phyloP scores from a whole-genome alignment of 1,140 invertebrate species.

The Cyphomyrmex costatus region DNA sequence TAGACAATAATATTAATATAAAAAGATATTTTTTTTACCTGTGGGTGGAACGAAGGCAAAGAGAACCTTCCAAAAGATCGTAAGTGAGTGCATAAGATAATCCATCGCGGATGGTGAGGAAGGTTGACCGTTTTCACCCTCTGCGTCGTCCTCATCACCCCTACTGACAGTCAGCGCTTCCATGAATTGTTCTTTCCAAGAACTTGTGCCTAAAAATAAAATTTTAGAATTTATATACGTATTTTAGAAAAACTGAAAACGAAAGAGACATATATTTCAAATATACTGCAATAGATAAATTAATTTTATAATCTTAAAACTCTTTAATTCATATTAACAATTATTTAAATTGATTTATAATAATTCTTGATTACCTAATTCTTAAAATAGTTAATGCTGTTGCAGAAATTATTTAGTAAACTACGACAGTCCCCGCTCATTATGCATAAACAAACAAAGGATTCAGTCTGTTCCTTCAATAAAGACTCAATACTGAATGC shows the following conservation, averaged over 20 bases:
- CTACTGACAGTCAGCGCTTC: constrained; percentile 98
- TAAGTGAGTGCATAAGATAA: constrained; percentile 98
- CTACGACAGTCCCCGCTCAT: background rate
- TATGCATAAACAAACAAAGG: background rate
- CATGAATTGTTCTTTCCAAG: constrained; percentile 99
- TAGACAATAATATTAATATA: background rate
- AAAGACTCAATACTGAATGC: background rate
- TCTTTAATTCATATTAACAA: background rate
- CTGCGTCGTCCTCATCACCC: constrained; percentile 89
- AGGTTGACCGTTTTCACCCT: constrained; percentile 88
- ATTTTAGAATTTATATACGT: constrained; percentile 8
- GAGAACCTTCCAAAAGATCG: constrained; percentile 98
- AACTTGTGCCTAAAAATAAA: constrained; percentile 91
- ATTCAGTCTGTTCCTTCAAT: background rate
- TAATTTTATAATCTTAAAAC: background rate
- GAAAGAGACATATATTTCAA: background rate
- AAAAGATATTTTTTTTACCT: constrained; percentile 88
- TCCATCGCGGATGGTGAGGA: constrained; percentile 93
- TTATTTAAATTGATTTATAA: background rate
- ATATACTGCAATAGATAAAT: background rate
- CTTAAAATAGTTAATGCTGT: background rate
- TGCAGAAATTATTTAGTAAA: background rate
- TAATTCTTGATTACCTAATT: background rate
- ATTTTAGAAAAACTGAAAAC: background rate
- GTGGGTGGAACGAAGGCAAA: constrained; percentile 99